Evolutionary conservation across 1,140 invertebrate genomes (phyloP).

Genomic region (Drosophila pachea): DNA sequence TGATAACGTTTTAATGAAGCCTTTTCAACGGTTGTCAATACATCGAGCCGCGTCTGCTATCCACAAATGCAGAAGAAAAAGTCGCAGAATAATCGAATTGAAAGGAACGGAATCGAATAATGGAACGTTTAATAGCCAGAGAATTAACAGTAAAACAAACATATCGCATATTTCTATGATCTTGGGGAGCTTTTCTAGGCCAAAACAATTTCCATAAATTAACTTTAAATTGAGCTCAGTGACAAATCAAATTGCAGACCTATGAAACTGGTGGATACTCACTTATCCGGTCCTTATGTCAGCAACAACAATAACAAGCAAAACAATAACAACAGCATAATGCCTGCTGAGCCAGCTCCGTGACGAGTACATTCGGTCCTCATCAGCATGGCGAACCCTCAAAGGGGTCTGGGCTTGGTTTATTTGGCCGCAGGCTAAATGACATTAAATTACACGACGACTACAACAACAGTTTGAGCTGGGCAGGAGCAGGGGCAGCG

Average conservation of each 20-base stretch:
- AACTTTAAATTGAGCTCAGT: constrained; percentile 31
- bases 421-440: constrained; percentile 72
- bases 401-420: constrained; percentile 40
- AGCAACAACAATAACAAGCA: constrained; percentile 17
- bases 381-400: constrained; percentile 6
- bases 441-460: constrained; percentile 69
- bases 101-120: too few relatives aligned
- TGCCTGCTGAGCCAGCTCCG: constrained; percentile 30
- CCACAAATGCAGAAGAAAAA: too few relatives aligned
- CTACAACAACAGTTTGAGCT: constrained; percentile 32
- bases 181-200: neutral
- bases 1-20: constrained; percentile 43
- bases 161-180: too few relatives aligned
- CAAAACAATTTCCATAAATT: constrained; percentile 21
- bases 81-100: too few relatives aligned
- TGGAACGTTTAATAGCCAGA: too few relatives aligned
- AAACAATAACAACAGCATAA: constrained; percentile 31
- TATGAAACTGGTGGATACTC: constrained; percentile 8
- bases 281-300: constrained; percentile 14
- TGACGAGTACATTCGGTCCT: constrained; percentile 15
- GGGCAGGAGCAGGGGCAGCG: constrained; percentile 8
- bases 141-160: too few relatives aligned
- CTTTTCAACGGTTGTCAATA: constrained; percentile 49
- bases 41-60: neutral
- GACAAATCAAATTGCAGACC: constrained; percentile 36